Base-by-base conservation (phyloP, 2,888 invertebrate genomes). In the Clitarchus hookeri region DNA sequence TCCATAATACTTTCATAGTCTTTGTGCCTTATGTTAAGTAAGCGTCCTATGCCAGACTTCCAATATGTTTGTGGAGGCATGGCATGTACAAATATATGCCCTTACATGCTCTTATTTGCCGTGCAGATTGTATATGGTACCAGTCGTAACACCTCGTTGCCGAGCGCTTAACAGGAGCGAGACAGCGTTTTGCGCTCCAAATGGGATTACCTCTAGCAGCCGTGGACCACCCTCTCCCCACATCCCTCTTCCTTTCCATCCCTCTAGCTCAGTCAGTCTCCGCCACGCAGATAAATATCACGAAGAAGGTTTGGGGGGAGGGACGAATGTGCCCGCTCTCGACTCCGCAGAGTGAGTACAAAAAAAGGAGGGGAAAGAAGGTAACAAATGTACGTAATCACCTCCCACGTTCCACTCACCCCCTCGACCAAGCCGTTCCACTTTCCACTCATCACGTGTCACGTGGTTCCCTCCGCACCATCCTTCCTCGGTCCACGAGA, bases 351-450 rank as follows among this genome's bases (percentile, higher is more conserved):
- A 19, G 3, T 23, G 65, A 8, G 12, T 23, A 65, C 65, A 65
- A 65, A 65, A 65, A 65, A 65, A 65, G 65, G 65, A n/a, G 23
- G 65, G 65, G n/a, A 65, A 65, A n/a, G 65, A 65, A 65, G 65
- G 65, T 65, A n/a, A 65, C 65, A 65, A 65, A 65, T 65, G 65
- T 65, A 23, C 65, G 65, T n/a, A 65, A 65, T 65, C 65, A 2
- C 65, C 65, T 65, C 65, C 65, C 65, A 65, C 65, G 65, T 65
- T 65, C 16, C 65, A 65, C 65, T 65, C 65, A 9, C 65, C n/a
- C 65, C n/a, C 65, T 65, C 65, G 6, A 11, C n/a, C 23, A 11
- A 1, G 23, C 65, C 65, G 0, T n/a, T n/a, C 65, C 65, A 3
- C 65, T 65, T 65, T n/a, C 65, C 65, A 65, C 65, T 65, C 65